Evolutionary conservation across 2,888 invertebrate species (phyloP).

Genomic region (Morpho achilles): DNA sequence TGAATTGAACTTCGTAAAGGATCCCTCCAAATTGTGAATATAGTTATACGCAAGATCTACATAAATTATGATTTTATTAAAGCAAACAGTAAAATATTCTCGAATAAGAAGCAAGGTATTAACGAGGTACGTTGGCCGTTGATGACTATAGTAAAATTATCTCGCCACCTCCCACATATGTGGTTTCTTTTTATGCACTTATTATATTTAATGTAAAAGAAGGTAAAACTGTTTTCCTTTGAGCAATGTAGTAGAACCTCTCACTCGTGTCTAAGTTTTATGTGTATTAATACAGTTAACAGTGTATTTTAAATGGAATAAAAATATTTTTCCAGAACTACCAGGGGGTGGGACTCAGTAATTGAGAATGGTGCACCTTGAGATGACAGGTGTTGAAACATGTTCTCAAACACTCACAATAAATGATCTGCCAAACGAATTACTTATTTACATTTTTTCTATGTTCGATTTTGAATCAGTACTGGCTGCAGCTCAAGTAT

Average conservation of each 20-base stretch:
- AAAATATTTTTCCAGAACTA: conserved; percentile 45
- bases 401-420: conserved; percentile 54
- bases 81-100: conserved; percentile 63
- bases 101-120: conserved; percentile 59
- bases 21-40: conserved; percentile 38
- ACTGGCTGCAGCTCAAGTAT: conserved; percentile 68
- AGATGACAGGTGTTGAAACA: conserved; percentile 58
- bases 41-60: conserved; percentile 47
- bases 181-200: conserved; percentile 12
- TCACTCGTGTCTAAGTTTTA: not conserved
- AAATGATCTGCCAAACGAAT: conserved; percentile 75
- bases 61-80: conserved; percentile 72
- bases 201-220: conserved; percentile 2
- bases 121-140: conserved; percentile 52
- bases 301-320: not conserved
- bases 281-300: not conserved
- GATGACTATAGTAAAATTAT: conserved; percentile 18
- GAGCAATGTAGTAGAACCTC: not conserved
- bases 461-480: conserved; percentile 75
- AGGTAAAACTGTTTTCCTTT: conserved; percentile 2
- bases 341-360: conserved; percentile 38
- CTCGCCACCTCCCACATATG: not conserved
- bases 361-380: conserved; percentile 69
- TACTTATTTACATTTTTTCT: conserved; percentile 74
- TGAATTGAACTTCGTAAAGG: conserved; percentile 38